phyloP scores from a whole-genome alignment of 2,113 vertebrate genomes.

The Melanotaenia duboulayi region DNA sequence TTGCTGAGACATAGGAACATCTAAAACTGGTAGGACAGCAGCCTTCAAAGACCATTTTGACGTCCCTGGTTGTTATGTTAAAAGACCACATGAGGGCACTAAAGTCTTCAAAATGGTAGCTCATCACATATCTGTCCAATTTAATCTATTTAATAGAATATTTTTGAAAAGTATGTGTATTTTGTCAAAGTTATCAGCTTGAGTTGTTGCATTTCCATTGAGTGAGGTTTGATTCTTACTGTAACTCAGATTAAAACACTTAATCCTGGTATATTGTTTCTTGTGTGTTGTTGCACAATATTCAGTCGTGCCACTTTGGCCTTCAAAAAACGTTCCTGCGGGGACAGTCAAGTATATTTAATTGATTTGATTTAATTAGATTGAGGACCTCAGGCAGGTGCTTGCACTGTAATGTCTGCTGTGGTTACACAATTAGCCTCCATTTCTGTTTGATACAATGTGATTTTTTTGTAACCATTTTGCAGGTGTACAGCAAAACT shows the following conservation, averaged over 20 bases:
- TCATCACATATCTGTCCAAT: too few relatives aligned
- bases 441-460: too few relatives aligned
- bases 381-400: not conserved
- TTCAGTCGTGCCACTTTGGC: too few relatives aligned
- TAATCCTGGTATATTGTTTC: not conserved
- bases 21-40: too few relatives aligned
- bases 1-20: too few relatives aligned
- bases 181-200: too few relatives aligned
- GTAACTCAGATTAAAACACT: not conserved
- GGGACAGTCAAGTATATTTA: not conserved
- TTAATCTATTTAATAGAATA: too few relatives aligned
- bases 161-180: too few relatives aligned
- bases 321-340: not conserved
- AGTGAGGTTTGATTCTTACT: conserved; percentile 2
- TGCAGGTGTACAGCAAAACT: not conserved
- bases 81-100: conserved; percentile 50
- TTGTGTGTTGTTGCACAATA: not conserved
- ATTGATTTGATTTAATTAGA: not conserved
- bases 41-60: too few relatives aligned
- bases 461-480: not conserved
- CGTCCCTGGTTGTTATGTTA: not conserved
- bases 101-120: conserved; percentile 8
- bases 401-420: not conserved
- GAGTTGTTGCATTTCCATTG: not conserved
- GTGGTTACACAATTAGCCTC: too few relatives aligned